Base-by-base conservation (phyloP, 2,888 invertebrate genomes). In the Lepidonotus clava region DNA sequence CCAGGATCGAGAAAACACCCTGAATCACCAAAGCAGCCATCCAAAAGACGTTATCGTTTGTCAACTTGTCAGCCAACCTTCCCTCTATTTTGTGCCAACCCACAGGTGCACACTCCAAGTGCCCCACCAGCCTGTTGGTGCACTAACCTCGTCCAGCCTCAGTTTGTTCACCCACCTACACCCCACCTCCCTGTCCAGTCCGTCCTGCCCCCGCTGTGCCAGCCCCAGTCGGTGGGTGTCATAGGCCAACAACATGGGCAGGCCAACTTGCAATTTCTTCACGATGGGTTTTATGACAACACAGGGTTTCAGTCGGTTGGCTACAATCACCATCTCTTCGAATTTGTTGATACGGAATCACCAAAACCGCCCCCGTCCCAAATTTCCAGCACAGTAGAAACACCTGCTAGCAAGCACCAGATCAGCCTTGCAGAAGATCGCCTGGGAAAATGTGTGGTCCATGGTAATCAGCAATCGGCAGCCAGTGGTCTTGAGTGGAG, bases 81-180 rank as follows among this genome's bases (percentile, higher is more conserved):
- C 38, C 71, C 36, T 1, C 38, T 38, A 36, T 71, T 34, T 34
- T 71, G 71, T 71, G 34, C 71, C 6, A 34, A 71, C 24, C 71
- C 71, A 0, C 38, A 34, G 5, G 38, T 71, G 2, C 71, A 71
- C 36, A 71, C 71, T 18, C 36, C 71, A 0, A 38, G 18, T 21
- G 38, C 34, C 38, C 71, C 71, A 11, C 71, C 71, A 1, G 36
- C 71, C 21, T 71, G 71, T 18, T 71, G 71, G 71, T 71, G 71
- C 18, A 71, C 71, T 11, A 11, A 38, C 0, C 38, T 71, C 0
- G 71, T 38, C 2, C 71, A 71, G 18, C 4, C 66, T 11, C 46
- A 46, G 46, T 8, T 46, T 46, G 46, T 66, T 2, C 66, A 66
- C 14, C 21, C 1, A 36, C 11, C 38, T 1, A 36, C 36, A n/a